Conservation (phyloP, 1,140 invertebrate genomes). For the Pectinophora gossypiella region DNA sequence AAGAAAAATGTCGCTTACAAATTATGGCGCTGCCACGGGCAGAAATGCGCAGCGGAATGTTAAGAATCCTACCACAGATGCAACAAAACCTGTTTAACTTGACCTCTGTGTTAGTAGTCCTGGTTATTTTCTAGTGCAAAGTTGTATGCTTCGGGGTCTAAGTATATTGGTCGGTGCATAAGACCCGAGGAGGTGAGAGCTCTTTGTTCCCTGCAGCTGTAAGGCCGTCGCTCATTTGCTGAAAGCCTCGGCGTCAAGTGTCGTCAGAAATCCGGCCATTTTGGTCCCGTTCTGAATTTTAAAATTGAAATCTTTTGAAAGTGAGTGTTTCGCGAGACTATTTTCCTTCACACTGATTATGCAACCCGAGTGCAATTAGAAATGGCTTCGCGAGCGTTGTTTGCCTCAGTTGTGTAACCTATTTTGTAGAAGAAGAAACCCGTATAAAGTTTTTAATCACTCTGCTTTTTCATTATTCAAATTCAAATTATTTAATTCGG, state of each 20-base stretch:
- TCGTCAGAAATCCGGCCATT: constrained; percentile 38
- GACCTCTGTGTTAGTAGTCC: too few relatives aligned
- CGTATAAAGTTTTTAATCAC: too few relatives aligned
- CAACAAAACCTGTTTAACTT: not conserved
- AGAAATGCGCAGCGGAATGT: constrained; percentile 3
- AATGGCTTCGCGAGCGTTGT: too few relatives aligned
- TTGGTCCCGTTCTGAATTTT: constrained; percentile 16
- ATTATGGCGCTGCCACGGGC: not conserved
- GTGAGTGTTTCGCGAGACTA: not conserved
- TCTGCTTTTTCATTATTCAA: too few relatives aligned
- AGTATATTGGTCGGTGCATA: not conserved
- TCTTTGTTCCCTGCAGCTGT: constrained; percentile 23
- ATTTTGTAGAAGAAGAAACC: too few relatives aligned
- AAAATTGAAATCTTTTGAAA: not conserved
- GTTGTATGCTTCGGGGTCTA: too few relatives aligned
- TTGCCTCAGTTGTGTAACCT: too few relatives aligned
- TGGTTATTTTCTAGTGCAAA: too few relatives aligned
- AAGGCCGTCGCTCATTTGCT: constrained; percentile 34
- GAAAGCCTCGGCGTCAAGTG: constrained; percentile 42
- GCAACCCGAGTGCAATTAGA: not conserved
- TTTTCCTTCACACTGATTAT: not conserved
- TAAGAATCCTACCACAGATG: not conserved
- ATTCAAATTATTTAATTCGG: too few relatives aligned
- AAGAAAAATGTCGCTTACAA: not conserved
- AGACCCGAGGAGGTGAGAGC: constrained; percentile 23